Evolutionary conservation across 2,888 invertebrate species (phyloP).

Genomic region (Uloborus plumipes): DNA sequence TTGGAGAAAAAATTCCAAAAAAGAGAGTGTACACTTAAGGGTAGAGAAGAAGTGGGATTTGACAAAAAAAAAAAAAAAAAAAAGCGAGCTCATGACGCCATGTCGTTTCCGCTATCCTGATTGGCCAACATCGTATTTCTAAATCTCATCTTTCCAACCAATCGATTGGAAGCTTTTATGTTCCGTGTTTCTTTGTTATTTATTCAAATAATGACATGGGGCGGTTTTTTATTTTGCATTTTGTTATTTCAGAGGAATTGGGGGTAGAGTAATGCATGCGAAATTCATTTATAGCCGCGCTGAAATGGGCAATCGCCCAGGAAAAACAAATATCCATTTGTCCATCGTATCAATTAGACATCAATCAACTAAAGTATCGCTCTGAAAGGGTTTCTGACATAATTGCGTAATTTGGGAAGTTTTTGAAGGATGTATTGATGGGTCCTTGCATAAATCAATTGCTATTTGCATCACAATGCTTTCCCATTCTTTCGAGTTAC

Average conservation of each 20-base stretch:
- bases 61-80: slow-evolving; percentile 33
- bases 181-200: slow-evolving; percentile 41
- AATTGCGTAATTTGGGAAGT: too few relatives aligned
- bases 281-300: not conserved
- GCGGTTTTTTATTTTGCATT: slow-evolving; percentile 19
- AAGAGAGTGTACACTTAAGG: slow-evolving; percentile 28
- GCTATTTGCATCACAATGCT: too few relatives aligned
- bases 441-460: too few relatives aligned
- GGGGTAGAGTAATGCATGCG: not conserved
- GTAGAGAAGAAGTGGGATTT: slow-evolving; percentile 43
- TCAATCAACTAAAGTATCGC: too few relatives aligned
- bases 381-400: too few relatives aligned
- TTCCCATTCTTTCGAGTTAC: too few relatives aligned
- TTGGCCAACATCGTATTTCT: slow-evolving; percentile 51
- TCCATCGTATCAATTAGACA: too few relatives aligned
- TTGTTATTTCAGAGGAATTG: too few relatives aligned
- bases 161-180: slow-evolving; percentile 50
- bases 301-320: too few relatives aligned
- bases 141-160: slow-evolving; percentile 49
- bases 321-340: too few relatives aligned
- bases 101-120: slow-evolving; percentile 20
- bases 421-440: too few relatives aligned
- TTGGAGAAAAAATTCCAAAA: slow-evolving; percentile 25
- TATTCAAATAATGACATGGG: slow-evolving; percentile 55
- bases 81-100: slow-evolving; percentile 8